Evolutionary conservation across 2,888 invertebrate species (phyloP), one percentile per base, ranked within the genome.

Genomic region (Pheosia tremula): DNA sequence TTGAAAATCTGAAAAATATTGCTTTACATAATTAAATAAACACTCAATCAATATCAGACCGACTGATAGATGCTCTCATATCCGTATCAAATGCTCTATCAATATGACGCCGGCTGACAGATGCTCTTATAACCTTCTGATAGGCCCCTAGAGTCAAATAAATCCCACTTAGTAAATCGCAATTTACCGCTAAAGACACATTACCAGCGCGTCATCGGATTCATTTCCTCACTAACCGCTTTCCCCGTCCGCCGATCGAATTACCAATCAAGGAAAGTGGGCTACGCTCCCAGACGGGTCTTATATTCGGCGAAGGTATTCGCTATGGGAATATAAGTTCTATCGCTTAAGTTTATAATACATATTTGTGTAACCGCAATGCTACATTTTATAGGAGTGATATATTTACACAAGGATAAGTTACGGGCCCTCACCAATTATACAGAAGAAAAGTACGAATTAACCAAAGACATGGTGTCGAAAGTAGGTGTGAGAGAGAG

Each of bases 251-350:
- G 70, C 65, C 62, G 77, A 80, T 84, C 81, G 84, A 81, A 84
- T 85, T 79, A 82, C 82, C 81, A 82, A 86, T 84, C 81, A 80
- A 71, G 74, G 80, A 84, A 84, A 84, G 84, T 84, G 80, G 79
- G 74, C 72, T 74, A 61, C 66, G 66, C 62, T 70, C 71, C 66
- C 67, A 65, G 63, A 62, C 58, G 56, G 57, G 63, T 63, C 66
- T 64, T 66, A 55, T 55, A 39, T 55, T 55, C 39, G 55, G 9
- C 13, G 36, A 39, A 0, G 10, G 50, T 39, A 5, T 39, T 13
- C n/a, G 11, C 58, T 60, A 68, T 47, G 11, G 57, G 43, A 74
- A 61, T 64, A 59, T 64, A 54, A 55, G 13, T 57, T 61, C 64
- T 74, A 63, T 47, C 5, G 7, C 52, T 66, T 65, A n/a, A n/a